Conservation (phyloP, 2,113 vertebrate genomes). For the Enhydra lutris region DNA sequence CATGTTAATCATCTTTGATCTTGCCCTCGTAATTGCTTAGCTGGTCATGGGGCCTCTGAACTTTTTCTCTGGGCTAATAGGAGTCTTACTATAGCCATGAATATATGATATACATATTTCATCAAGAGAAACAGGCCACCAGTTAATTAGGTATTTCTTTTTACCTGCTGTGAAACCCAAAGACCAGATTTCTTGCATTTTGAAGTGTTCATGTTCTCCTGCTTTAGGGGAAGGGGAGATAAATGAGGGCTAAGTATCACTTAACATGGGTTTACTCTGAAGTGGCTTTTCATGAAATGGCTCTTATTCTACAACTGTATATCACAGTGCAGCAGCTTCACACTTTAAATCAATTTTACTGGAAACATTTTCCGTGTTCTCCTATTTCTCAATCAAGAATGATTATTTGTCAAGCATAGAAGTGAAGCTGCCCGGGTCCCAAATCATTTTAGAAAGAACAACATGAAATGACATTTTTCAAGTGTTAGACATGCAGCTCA, state of each 20-base stretch:
- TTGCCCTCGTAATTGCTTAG: neutral
- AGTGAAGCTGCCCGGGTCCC: conserved; percentile 31
- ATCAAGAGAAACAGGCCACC: neutral
- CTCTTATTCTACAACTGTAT: neutral
- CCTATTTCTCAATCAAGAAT: conserved; percentile 37
- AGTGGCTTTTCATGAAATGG: neutral
- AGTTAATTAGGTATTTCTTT: neutral
- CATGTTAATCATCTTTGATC: neutral
- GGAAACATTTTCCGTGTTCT: conserved; percentile 39
- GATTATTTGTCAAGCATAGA: conserved; percentile 52
- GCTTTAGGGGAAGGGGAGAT: neutral
- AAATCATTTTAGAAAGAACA: conserved; percentile 67
- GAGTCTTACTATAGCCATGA: neutral
- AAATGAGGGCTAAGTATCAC: neutral
- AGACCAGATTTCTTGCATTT: neutral
- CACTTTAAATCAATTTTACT: conserved; percentile 53
- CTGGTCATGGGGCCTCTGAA: neutral
- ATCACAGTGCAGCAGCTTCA: neutral
- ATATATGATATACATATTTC: neutral
- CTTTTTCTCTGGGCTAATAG: neutral
- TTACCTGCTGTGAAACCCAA: neutral
- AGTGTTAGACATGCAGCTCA: neutral
- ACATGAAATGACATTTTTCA: conserved; percentile 33
- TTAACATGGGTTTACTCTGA: neutral
- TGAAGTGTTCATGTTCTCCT: neutral